Conservation (phyloP, 2,888 invertebrate genomes). For the Criorhina ranunculi region DNA sequence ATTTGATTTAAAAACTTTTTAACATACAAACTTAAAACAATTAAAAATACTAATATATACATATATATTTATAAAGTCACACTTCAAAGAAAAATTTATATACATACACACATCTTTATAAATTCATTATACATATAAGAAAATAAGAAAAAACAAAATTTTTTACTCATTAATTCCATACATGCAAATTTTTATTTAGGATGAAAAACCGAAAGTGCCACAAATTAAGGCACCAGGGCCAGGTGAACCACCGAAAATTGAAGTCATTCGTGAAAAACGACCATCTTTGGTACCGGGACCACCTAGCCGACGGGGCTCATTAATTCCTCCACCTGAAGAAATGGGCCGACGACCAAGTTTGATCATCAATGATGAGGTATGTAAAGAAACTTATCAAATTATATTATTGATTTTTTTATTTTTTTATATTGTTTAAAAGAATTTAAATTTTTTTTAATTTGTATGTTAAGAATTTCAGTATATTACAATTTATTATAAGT, state of each 20-base stretch:
- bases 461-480: neutral
- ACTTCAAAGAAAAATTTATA: too few species aligned
- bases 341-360: constrained; percentile 94
- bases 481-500: constrained; percentile 1
- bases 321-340: constrained; percentile 95
- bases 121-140: too few species aligned
- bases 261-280: constrained; percentile 93
- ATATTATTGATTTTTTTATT: constrained; percentile 4
- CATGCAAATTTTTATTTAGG: constrained; percentile 77
- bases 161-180: too few species aligned
- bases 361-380: constrained; percentile 97
- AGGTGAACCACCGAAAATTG: constrained; percentile 91
- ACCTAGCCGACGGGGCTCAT: constrained; percentile 91
- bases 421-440: constrained; percentile 6
- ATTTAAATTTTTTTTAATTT: too few species aligned
- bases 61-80: too few species aligned
- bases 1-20: too few species aligned
- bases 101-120: too few species aligned
- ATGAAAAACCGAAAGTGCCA: constrained; percentile 86
- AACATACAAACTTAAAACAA: too few species aligned
- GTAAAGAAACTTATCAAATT: constrained; percentile 78
- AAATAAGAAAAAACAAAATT: too few species aligned
- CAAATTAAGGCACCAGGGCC: constrained; percentile 89
- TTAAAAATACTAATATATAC: too few species aligned
- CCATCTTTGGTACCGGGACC: constrained; percentile 91